phyloP scores from a whole-genome alignment of 2,888 invertebrate species.

The Drosophila yooni region DNA sequence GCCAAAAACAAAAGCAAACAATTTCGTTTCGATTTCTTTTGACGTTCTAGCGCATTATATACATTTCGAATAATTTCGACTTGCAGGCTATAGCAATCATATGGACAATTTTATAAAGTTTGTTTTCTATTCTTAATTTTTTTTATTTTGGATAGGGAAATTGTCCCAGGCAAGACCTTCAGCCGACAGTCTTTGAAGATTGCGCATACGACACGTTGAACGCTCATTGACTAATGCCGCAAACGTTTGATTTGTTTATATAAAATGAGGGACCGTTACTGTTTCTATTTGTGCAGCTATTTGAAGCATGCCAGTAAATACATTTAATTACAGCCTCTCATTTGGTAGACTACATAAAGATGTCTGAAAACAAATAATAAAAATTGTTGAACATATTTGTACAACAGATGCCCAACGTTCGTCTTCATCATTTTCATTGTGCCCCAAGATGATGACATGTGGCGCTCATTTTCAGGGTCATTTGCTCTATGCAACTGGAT shows the following conservation, averaged over 20 bases:
- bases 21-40: conserved; percentile 34
- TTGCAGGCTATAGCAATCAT: conserved; percentile 15
- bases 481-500: conserved; percentile 58
- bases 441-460: conserved; percentile 61
- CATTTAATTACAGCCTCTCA: conserved; percentile 66
- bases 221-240: conserved; percentile 58
- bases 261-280: conserved; percentile 40
- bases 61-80: conserved; percentile 23
- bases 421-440: conserved; percentile 20
- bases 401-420: conserved; percentile 60
- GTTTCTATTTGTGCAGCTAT: conserved; percentile 33
- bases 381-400: conserved; percentile 37
- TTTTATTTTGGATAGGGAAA: conserved; percentile 33
- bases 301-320: conserved; percentile 68
- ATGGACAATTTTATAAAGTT: conserved; percentile 17
- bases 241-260: conserved; percentile 60
- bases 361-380: conserved; percentile 33
- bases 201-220: conserved; percentile 48
- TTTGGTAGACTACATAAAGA: conserved; percentile 46
- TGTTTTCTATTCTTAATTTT: conserved; percentile 19
- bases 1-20: conserved; percentile 61
- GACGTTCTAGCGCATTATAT: conserved; percentile 24
- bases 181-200: conserved; percentile 22
- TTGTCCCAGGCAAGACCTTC: conserved; percentile 34
- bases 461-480: conserved; percentile 64